Percentiles rank a stretch among this genome's conserved stretches.
Conservation (phyloP, 2,113 vertebrate species). For the Mus spicilegus region DNA sequence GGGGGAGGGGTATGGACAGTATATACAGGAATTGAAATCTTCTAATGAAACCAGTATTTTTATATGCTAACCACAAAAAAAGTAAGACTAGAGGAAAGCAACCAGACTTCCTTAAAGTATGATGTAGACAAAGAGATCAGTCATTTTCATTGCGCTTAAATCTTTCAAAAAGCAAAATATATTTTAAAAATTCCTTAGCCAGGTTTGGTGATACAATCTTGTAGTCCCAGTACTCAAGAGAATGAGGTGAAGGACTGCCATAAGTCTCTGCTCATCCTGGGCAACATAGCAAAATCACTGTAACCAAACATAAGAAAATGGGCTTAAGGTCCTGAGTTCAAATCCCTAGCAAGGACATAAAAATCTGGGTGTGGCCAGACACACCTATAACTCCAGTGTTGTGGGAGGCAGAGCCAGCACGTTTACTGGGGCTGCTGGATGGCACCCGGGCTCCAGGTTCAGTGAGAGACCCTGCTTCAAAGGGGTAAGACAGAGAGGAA, state of each 20-base stretch:
- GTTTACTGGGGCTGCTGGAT: background rate
- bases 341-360: background rate
- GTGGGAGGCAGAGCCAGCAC: background rate
- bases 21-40: background rate
- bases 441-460: background rate
- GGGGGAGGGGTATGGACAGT: background rate
- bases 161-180: background rate
- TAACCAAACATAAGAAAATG: background rate
- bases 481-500: background rate
- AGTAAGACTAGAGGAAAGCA: background rate
- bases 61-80: background rate
- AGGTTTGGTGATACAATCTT: background rate
- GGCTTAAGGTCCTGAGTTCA: background rate
- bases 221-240: background rate
- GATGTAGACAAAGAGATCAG: background rate
- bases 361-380: background rate
- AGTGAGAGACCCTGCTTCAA: background rate
- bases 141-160: background rate
- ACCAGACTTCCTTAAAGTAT: background rate
- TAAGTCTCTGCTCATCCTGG: background rate
- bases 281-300: background rate
- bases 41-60: background rate
- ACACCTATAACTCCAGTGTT: background rate
- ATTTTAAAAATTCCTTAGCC: background rate
- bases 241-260: background rate